A percentile compares a stretch with the other conserved stretches of the same genome.
Conservation (phyloP, 2,888 invertebrate species). For the Phortica magna region DNA sequence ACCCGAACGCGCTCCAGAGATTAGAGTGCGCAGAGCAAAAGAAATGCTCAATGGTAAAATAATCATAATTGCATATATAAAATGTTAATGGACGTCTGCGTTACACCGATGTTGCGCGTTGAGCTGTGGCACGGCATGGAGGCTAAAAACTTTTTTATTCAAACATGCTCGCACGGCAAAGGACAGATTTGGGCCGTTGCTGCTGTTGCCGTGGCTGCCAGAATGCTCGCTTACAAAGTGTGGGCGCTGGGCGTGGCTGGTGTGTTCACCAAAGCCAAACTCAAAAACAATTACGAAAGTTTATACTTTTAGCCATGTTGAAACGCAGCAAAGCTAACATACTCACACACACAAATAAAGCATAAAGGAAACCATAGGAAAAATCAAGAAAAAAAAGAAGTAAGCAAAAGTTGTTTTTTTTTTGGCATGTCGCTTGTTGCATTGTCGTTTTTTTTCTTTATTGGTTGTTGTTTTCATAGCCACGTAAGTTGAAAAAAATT, state of each 20-base stretch:
- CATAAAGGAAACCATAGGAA: background rate
- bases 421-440: constrained; percentile 46
- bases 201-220: background rate
- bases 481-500: constrained; percentile 57
- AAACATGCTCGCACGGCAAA: constrained; percentile 55
- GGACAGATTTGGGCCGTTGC: constrained; percentile 66
- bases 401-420: constrained; percentile 49
- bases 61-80: constrained; percentile 72
- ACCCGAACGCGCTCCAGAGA: constrained; percentile 62
- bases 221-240: background rate
- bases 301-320: constrained; percentile 47
- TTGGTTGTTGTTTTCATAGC: constrained; percentile 71
- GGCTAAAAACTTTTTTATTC: constrained; percentile 66
- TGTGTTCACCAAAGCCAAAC: constrained; percentile 50
- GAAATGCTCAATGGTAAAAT: constrained; percentile 72
- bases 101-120: constrained; percentile 48
- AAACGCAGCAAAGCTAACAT: constrained; percentile 12
- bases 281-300: constrained; percentile 72
- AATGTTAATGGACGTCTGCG: constrained; percentile 65
- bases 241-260: constrained; percentile 23
- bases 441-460: constrained; percentile 49
- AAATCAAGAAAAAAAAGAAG: constrained; percentile 1
- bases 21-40: constrained; percentile 55
- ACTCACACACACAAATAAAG: background rate
- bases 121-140: constrained; percentile 27